Evolutionary conservation across 2,113 vertebrate species (phyloP).

Genomic region (Heterocephalus glaber): DNA sequence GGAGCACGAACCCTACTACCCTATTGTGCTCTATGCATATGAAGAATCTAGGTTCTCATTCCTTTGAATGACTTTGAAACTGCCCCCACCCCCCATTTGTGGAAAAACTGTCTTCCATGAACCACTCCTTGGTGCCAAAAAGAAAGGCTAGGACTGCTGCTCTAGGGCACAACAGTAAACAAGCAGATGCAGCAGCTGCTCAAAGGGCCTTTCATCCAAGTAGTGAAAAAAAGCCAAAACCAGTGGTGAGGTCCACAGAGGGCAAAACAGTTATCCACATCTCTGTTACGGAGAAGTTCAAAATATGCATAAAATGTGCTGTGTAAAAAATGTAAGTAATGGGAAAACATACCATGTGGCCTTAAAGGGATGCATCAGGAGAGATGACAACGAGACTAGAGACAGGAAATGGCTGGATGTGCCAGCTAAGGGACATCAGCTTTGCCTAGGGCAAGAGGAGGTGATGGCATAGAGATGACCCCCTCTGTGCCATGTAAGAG

Average conservation of each 20-base stretch:
- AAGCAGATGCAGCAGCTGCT: accelerated
- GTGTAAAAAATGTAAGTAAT: neutral
- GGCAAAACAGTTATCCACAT: neutral
- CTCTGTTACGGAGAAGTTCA: neutral
- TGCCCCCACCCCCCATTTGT: neutral
- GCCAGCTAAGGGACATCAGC: neutral
- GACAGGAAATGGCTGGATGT: neutral
- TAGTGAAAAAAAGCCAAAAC: neutral
- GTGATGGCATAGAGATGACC: neutral
- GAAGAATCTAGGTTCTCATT: neutral
- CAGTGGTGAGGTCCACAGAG: neutral
- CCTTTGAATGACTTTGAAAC: neutral
- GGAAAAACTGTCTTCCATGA: neutral
- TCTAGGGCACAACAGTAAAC: neutral
- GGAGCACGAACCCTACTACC: neutral
- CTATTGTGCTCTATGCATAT: neutral
- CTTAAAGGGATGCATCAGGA: neutral
- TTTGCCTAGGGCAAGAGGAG: neutral
- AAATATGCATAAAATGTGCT: neutral
- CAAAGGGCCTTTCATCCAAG: neutral
- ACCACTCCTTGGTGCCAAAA: neutral
- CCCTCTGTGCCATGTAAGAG: accelerated
- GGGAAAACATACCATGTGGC: neutral
- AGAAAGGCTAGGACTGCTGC: neutral
- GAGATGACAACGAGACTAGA: neutral